These are phyloP conservation scores for Micrastur ruficollis DNA, from an alignment of 2,797 vertebrate genomes.

Conservation along the genomic window DNA sequence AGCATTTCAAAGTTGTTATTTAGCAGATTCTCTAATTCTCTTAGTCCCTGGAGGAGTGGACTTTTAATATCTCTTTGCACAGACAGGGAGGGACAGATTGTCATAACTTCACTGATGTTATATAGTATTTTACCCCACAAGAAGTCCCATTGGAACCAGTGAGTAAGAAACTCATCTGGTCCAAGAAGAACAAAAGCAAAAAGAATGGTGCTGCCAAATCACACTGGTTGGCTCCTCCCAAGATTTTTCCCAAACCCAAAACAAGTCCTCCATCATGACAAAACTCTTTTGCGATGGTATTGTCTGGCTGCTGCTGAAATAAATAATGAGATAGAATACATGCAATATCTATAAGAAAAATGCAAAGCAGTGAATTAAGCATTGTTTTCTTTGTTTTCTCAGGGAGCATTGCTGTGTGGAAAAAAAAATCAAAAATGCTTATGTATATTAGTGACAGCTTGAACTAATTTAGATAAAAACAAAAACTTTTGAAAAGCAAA, in stretches of 20 bases:
- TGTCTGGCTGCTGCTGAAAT: background rate
- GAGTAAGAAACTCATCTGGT: background rate
- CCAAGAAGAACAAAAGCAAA: background rate
- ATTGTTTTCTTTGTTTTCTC: background rate
- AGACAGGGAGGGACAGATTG: background rate
- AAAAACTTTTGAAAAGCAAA: background rate
- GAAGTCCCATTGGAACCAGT: background rate
- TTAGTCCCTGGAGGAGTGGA: background rate
- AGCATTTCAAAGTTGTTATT: background rate
- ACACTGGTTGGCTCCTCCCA: background rate
- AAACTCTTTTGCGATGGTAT: background rate
- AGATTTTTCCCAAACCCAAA: background rate
- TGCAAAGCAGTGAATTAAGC: background rate
- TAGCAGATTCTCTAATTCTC: background rate
- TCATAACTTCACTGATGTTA: background rate
- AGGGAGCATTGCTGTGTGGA: background rate
- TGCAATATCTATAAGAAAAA: background rate
- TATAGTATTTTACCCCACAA: conserved; percentile 14
- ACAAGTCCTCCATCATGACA: background rate
- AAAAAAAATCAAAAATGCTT: background rate
- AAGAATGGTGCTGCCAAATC: background rate
- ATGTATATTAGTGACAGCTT: background rate
- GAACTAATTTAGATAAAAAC: conserved; percentile 32
- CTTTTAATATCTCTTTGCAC: background rate
- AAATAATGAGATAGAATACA: background rate